Evolutionary conservation across 1,140 invertebrate species (phyloP), one percentile per base, ranked within the genome.

Genomic region (Pentalonia nigronervosa): DNA sequence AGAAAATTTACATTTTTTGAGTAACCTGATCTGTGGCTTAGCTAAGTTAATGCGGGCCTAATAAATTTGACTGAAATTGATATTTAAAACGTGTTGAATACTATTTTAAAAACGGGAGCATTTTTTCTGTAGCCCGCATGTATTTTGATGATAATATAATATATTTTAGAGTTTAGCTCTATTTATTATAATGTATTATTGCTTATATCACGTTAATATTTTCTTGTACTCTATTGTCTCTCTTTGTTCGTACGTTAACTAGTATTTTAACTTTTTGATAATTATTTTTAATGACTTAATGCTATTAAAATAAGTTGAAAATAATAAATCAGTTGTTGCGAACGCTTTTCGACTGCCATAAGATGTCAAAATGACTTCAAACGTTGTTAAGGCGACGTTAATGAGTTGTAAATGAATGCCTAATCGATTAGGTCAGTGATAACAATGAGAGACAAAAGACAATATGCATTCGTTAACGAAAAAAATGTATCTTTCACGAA

Each of bases 251-350:
- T n/a, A 87, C 7, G 25, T n/a, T 50, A 9, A 87, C 45, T 21
- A 20, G 45, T 87, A 48, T n/a, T 50, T 87, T 48, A 34, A 87
- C 30, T 34, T 14, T 87, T 34, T 34, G 14, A 50, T 87, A 50
- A 87, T 87, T 87, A 48, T 87, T 87, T 48, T 48, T 48, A 87
- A 50, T 87, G 47, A 87, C 30, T 14, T n/a, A n/a, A 47, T 48
- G 86, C 17, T n/a, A 50, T 87, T 87, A 87, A 87, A 87, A 87
- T 87, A 48, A 34, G 86, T 87, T 48, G 30, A 87, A 87, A 87
- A 48, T 34, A 87, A 87, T 34, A 25, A 87, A 87, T 87, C n/a
- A 34, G 45, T 87, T 86, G 45, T 86, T 86, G 36, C 41, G 7
- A 86, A 47, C 21, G 21, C 83, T 41, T 45, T 45, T 25, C 7